A percentile compares a stretch with the other conserved stretches of the same genome.
Evolutionary conservation across 2,797 vertebrate genomes (phyloP).

Genomic region (Poeciliopsis paucimaculata): DNA sequence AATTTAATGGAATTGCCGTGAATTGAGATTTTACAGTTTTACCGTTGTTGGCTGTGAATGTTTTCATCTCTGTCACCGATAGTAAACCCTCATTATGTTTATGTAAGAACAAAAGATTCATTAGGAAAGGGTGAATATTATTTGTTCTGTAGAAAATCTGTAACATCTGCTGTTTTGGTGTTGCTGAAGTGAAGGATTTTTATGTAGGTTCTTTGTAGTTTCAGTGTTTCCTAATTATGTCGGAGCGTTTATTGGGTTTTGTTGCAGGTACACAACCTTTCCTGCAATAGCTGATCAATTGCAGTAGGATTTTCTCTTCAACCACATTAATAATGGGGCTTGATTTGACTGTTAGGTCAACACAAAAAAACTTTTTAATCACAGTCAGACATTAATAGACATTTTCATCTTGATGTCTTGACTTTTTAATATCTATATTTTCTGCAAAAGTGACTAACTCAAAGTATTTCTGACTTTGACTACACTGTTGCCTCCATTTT

Average conservation of each 20-base stretch:
- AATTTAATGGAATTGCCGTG: background rate
- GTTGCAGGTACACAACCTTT: slow-evolving; percentile 19
- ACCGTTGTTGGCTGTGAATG: slow-evolving; percentile 12
- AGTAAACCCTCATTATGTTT: slow-evolving; percentile 4
- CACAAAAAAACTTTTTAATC: background rate
- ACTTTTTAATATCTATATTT: background rate
- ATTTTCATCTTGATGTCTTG: background rate
- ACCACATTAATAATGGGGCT: background rate
- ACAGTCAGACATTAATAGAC: background rate
- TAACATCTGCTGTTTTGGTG: slow-evolving; percentile 65
- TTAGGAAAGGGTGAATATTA: background rate
- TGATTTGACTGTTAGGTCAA: background rate
- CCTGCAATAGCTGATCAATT: slow-evolving; percentile 16
- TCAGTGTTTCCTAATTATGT: slow-evolving; percentile 32
- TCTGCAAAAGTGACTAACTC: too few relatives aligned
- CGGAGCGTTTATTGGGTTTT: slow-evolving; percentile 11
- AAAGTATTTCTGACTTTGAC: too few relatives aligned
- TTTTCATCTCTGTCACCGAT: background rate
- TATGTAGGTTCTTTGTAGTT: slow-evolving; percentile 42
- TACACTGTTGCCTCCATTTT: too few relatives aligned
- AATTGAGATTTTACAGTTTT: background rate
- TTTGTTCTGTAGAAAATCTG: slow-evolving; percentile 43
- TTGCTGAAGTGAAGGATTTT: slow-evolving; percentile 48
- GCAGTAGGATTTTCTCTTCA: slow-evolving; percentile 21
- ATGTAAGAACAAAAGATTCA: background rate